Percentiles rank a stretch among this genome's conserved stretches.
phyloP scores from a whole-genome alignment of 2,113 vertebrate genomes.

The Chunga burmeisteri region DNA sequence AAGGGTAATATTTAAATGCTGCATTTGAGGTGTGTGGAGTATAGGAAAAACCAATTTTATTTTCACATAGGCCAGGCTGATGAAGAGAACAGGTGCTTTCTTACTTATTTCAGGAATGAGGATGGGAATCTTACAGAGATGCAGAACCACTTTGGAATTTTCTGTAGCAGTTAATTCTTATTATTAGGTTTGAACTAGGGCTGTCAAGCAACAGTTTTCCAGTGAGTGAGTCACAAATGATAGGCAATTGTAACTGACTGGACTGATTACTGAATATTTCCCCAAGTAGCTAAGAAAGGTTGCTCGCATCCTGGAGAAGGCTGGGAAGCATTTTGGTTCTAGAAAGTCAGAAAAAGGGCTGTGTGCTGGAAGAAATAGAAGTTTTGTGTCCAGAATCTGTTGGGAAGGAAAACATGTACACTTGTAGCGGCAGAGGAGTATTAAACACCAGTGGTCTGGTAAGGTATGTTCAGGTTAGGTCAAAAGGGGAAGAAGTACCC shows the following conservation, averaged over 20 bases:
- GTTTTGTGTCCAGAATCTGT: neutral
- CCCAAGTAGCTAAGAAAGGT: neutral
- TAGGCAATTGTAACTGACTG: constrained; percentile 10
- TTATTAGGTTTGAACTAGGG: neutral
- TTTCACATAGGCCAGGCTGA: neutral
- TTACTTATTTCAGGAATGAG: neutral
- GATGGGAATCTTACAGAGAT: neutral
- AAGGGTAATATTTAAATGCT: constrained; percentile 41
- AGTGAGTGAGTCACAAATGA: neutral
- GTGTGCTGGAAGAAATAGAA: neutral
- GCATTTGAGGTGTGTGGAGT: constrained; percentile 23
- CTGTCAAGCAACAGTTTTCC: constrained; percentile 8
- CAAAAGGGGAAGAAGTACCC: neutral
- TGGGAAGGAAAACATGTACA: neutral
- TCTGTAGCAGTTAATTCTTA: neutral
- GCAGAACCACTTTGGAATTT: neutral
- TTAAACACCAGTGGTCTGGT: neutral
- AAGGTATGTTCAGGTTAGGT: neutral
- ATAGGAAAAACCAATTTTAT: constrained; percentile 5
- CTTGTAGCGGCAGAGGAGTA: neutral
- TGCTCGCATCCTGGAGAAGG: neutral
- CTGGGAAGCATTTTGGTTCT: neutral
- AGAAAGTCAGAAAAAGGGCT: neutral
- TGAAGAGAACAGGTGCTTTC: constrained; percentile 51
- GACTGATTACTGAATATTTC: neutral